Percentiles rank a stretch among this genome's conserved stretches.
Evolutionary conservation across 37 sponge, comb jelly and placozoan species (phyloP).

Genomic region (Cliona cf. orientalis): DNA sequence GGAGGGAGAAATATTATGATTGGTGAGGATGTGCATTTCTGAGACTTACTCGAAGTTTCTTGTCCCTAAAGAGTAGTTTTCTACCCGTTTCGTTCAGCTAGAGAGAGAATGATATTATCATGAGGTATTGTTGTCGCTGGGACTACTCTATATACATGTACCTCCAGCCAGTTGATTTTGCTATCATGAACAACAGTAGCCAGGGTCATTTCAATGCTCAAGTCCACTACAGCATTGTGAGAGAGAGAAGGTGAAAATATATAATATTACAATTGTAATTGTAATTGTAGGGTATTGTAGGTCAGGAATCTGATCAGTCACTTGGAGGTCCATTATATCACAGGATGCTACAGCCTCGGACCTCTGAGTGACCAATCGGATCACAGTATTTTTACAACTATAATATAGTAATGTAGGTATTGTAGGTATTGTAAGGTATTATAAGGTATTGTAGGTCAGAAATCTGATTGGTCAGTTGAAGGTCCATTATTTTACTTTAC

Average conservation of each 20-base stretch:
- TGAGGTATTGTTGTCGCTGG: not conserved
- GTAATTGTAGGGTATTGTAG: not conserved
- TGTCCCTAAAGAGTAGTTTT: slow-evolving; percentile 97
- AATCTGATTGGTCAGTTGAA: no score
- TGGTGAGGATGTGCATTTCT: no score
- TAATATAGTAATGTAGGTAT: no score
- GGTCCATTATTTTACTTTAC: no score
- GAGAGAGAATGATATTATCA: not conserved
- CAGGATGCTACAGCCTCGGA: no score
- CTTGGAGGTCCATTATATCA: not conserved
- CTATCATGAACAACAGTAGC: slow-evolving; percentile 87
- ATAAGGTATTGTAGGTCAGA: no score
- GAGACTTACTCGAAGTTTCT: slow-evolving; percentile 77
- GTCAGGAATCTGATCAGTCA: not conserved
- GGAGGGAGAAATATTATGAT: not conserved
- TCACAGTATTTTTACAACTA: no score
- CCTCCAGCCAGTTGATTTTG: slow-evolving; percentile 98
- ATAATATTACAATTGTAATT: not conserved
- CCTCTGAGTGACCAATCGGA: no score
- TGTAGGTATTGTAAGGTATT: no score
- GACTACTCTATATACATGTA: slow-evolving; percentile 14
- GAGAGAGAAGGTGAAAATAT: not conserved
- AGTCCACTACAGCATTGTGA: slow-evolving; percentile 71
- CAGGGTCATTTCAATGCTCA: slow-evolving; percentile 62
- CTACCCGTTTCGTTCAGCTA: slow-evolving; percentile 96